A percentile compares a stretch with the other conserved stretches of the same genome.
These are phyloP conservation scores for Phalacrocorax brasilianus DNA, from an alignment of 2,113 vertebrate species.

Conservation along the genomic window DNA sequence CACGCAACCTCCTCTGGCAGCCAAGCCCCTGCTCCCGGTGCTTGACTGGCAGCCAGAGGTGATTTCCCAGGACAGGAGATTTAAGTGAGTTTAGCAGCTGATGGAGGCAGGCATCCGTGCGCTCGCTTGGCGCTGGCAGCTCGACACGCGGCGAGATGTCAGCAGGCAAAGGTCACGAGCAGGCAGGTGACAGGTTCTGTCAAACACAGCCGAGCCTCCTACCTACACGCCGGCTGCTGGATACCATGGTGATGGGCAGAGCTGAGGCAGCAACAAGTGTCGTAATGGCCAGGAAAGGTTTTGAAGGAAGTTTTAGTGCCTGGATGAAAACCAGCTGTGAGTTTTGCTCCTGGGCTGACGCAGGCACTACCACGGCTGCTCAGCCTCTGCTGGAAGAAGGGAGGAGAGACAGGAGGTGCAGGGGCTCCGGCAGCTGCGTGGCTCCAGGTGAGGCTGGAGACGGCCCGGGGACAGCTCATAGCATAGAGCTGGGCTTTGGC, in stretches of 20 bases:
- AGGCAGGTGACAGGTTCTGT: slow-evolving; percentile 1
- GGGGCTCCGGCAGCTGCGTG: rapidly evolving
- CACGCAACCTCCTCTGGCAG: neutral
- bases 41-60: neutral
- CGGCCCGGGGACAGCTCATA: neutral
- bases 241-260: neutral
- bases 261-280: neutral
- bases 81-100: neutral
- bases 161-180: neutral
- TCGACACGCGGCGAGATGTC: rapidly evolving
- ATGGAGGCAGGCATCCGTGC: neutral
- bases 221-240: neutral
- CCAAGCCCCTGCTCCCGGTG: neutral
- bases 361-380: neutral
- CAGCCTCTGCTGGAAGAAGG: neutral
- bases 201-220: neutral
- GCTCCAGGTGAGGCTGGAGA: neutral
- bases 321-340: neutral
- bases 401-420: neutral
- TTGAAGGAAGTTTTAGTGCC: neutral
- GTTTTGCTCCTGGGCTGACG: neutral
- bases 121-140: neutral
- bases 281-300: neutral
- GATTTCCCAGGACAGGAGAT: neutral
- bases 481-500: neutral